phyloP scores from a whole-genome alignment of 2,888 invertebrate species.

The Lomographa bimaculata region DNA sequence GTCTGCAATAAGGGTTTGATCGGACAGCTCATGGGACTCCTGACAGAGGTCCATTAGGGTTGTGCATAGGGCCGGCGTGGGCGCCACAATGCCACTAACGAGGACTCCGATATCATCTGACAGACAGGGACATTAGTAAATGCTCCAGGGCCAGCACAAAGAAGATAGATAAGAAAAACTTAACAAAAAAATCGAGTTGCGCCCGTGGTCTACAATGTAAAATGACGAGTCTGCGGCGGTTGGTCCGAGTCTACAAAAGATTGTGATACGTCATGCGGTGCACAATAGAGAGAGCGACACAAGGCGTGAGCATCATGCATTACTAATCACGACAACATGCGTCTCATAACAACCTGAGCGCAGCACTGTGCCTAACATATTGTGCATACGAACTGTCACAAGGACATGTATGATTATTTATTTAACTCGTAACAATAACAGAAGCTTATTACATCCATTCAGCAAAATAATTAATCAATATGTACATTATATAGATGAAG shows the following conservation, averaged over 20 bases:
- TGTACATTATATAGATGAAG: conserved; percentile 10
- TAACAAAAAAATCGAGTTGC: conserved; percentile 56
- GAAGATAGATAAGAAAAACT: conserved; percentile 56
- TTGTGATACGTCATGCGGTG: conserved; percentile 70
- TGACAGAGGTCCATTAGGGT: conserved; percentile 63
- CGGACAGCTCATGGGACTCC: conserved; percentile 59
- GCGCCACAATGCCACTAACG: conserved; percentile 77
- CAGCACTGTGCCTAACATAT: conserved; percentile 20
- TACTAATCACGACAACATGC: conserved; percentile 63
- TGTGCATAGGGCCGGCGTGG: conserved; percentile 54
- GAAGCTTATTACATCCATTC: conserved; percentile 1
- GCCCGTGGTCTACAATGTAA: conserved; percentile 52
- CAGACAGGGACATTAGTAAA: conserved; percentile 71
- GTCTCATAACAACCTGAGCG: conserved; percentile 46
- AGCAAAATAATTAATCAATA: background rate
- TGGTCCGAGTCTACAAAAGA: conserved; percentile 53
- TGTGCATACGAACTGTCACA: conserved; percentile 23
- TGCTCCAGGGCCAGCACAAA: conserved; percentile 56
- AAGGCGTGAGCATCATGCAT: conserved; percentile 68
- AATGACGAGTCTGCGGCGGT: conserved; percentile 58
- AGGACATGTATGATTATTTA: conserved; percentile 21
- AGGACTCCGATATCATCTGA: conserved; percentile 70
- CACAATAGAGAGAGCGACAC: conserved; percentile 73
- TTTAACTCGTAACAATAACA: conserved; percentile 13
- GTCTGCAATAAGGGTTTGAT: conserved; percentile 53